A percentile compares a stretch with the other conserved stretches of the same genome.
Conservation (phyloP, 1,140 invertebrate species). For the Aphis craccivora region DNA sequence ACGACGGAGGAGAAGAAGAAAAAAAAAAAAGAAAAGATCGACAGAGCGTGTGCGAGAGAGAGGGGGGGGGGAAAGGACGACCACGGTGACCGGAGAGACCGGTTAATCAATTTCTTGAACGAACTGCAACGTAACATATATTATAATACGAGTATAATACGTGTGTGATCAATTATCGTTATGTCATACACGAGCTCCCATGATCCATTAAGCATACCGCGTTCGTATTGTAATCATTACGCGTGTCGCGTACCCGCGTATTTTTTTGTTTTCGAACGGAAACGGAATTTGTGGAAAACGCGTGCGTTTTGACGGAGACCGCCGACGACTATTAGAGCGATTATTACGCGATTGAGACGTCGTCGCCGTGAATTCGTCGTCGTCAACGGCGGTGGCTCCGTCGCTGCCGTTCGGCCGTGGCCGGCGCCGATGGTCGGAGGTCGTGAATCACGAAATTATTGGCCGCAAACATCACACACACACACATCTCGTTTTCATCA, state of each 20-base stretch:
- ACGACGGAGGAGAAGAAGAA: background rate
- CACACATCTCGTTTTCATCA: too few relatives aligned
- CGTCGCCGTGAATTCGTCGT: conserved; percentile 47
- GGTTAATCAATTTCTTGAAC: conserved; percentile 58
- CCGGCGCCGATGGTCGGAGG: background rate
- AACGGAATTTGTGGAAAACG: background rate
- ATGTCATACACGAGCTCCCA: conserved; percentile 50
- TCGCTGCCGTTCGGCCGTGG: background rate
- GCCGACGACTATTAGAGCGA: background rate
- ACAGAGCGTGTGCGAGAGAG: background rate
- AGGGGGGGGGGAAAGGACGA: background rate
- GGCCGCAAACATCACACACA: background rate
- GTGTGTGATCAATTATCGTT: conserved; percentile 57
- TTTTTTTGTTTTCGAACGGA: background rate
- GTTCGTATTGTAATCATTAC: background rate
- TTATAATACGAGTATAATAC: conserved; percentile 6
- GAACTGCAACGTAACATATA: conserved; percentile 5
- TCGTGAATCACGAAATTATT: conserved; percentile 56
- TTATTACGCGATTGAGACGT: conserved; percentile 54
- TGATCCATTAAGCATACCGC: conserved; percentile 49
- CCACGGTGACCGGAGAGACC: conserved; percentile 42
- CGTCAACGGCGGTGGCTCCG: background rate
- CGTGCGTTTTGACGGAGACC: background rate
- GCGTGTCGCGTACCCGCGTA: too few relatives aligned
- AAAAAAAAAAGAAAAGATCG: background rate